phyloP scores from a whole-genome alignment of 2,113 vertebrate species.

The Syngnathus typhle region DNA sequence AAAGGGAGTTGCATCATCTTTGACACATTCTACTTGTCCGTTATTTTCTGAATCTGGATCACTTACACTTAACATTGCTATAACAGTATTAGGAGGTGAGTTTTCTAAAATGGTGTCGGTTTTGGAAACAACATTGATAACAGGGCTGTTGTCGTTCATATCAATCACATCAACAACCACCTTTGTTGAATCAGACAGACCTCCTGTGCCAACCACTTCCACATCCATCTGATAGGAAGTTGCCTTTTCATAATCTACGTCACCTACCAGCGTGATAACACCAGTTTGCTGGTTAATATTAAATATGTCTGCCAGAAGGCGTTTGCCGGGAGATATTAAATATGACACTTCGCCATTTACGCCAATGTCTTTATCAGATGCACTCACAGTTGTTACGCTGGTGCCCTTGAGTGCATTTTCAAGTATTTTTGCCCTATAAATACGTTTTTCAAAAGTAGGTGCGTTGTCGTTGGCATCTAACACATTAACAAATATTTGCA shows the following conservation, averaged over 20 bases:
- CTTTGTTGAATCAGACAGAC: slow-evolving; percentile 49
- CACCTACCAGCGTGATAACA: slow-evolving; percentile 42
- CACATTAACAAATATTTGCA: slow-evolving; percentile 63
- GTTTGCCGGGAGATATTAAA: slow-evolving; percentile 35
- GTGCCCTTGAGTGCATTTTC: slow-evolving; percentile 56
- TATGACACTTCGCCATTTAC: slow-evolving; percentile 56
- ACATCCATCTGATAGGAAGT: slow-evolving; percentile 50
- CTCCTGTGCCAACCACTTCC: slow-evolving; percentile 62
- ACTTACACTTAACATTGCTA: slow-evolving; percentile 67
- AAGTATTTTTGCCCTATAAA: slow-evolving; percentile 52
- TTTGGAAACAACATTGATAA: slow-evolving; percentile 56
- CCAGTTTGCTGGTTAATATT: slow-evolving; percentile 54
- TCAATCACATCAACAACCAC: slow-evolving; percentile 65
- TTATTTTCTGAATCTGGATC: slow-evolving; percentile 37
- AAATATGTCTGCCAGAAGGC: not conserved
- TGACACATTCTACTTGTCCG: slow-evolving; percentile 51
- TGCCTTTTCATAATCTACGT: slow-evolving; percentile 66
- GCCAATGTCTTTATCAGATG: slow-evolving; percentile 63
- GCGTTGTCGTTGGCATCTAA: slow-evolving; percentile 83
- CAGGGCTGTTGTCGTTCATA: slow-evolving; percentile 63
- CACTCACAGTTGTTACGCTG: slow-evolving; percentile 49
- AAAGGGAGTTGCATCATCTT: slow-evolving; percentile 58
- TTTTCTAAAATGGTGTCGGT: slow-evolving; percentile 63
- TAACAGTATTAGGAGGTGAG: slow-evolving; percentile 53
- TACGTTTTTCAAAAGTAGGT: slow-evolving; percentile 68